Percentiles rank a stretch among this genome's conserved stretches.
Conservation (phyloP, 1,140 invertebrate genomes). For the Plodia interpunctella region DNA sequence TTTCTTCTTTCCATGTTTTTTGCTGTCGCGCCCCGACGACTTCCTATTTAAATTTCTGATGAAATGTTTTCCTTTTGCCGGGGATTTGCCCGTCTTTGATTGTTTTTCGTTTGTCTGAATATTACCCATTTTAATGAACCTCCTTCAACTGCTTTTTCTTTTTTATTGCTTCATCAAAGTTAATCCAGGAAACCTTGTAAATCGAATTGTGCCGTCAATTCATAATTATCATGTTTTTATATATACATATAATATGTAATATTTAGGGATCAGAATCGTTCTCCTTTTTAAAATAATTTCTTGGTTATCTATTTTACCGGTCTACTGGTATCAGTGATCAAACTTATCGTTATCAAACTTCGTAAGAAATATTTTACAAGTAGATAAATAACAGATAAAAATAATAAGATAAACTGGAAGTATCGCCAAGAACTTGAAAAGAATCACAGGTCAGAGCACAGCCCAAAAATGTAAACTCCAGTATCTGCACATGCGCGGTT, state of each 20-base stretch:
- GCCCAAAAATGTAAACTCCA: conserved; percentile 1
- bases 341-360: background rate
- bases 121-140: conserved; percentile 74
- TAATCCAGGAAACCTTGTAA: background rate
- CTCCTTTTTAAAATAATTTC: no score
- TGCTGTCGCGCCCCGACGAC: conserved; percentile 55
- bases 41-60: conserved; percentile 68
- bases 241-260: no score
- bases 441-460: conserved; percentile 1
- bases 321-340: background rate
- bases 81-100: conserved; percentile 67
- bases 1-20: conserved; percentile 58
- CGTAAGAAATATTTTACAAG: background rate
- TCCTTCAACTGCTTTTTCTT: background rate
- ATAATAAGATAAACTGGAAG: background rate
- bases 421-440: background rate
- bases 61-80: conserved; percentile 69
- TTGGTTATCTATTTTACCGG: background rate
- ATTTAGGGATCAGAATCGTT: no score
- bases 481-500: background rate
- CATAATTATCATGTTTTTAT: no score
- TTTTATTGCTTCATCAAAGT: background rate
- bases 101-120: conserved; percentile 70
- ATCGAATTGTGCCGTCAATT: no score
- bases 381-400: background rate